Percentiles rank a stretch among this genome's conserved stretches.
Evolutionary conservation across 2,888 invertebrate genomes (phyloP).

Genomic region (Lasius platythorax): DNA sequence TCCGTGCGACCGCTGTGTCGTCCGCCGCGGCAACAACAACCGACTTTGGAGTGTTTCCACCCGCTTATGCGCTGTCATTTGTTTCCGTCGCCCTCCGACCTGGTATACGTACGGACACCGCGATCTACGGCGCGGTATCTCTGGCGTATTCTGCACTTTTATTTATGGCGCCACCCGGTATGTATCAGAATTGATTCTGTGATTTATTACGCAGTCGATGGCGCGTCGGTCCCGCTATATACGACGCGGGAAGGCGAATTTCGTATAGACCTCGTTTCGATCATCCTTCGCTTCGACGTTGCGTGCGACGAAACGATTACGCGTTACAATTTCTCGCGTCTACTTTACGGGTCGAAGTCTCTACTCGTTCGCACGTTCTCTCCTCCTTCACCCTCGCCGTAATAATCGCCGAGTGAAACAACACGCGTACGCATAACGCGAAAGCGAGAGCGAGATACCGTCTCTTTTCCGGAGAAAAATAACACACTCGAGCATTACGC

Average conservation of each 20-base stretch:
- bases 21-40: slow-evolving; percentile 65
- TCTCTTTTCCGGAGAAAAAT: slow-evolving; percentile 37
- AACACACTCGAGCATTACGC: slow-evolving; percentile 49
- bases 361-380: neutral
- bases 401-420: slow-evolving; percentile 11
- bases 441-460: slow-evolving; percentile 35
- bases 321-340: slow-evolving; percentile 38
- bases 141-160: slow-evolving; percentile 68
- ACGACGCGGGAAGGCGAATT: slow-evolving; percentile 44
- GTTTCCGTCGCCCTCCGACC: slow-evolving; percentile 63
- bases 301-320: slow-evolving; percentile 39
- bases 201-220: slow-evolving; percentile 76
- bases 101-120: slow-evolving; percentile 46
- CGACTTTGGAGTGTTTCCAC: slow-evolving; percentile 78
- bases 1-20: slow-evolving; percentile 69
- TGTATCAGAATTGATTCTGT: slow-evolving; percentile 76
- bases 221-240: slow-evolving; percentile 22
- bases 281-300: slow-evolving; percentile 19
- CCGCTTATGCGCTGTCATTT: slow-evolving; percentile 78
- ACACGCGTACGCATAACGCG: slow-evolving; percentile 26
- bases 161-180: slow-evolving; percentile 76
- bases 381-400: neutral
- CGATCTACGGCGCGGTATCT: slow-evolving; percentile 70
- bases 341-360: neutral
- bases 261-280: slow-evolving; percentile 20